These are phyloP conservation scores for Pagrus major DNA, from an alignment of 2,113 vertebrate species.

Conservation along the genomic window DNA sequence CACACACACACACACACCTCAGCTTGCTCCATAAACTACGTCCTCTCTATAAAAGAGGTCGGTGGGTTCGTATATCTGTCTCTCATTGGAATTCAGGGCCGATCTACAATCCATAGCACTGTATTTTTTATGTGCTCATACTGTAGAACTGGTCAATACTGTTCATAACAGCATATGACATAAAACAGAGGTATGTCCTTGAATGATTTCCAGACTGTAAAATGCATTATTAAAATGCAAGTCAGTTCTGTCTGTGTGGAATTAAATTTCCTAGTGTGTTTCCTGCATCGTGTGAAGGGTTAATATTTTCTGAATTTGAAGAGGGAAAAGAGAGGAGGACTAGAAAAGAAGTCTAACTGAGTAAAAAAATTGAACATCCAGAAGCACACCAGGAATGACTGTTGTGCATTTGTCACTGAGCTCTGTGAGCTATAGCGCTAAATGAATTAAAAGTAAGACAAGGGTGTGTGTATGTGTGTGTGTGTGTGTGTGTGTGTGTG, in stretches of 20 bases:
- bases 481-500: constrained; percentile 5
- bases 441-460: not conserved
- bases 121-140: not conserved
- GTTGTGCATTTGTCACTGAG: constrained; percentile 4
- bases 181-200: not conserved
- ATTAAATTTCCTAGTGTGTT: not conserved
- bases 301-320: constrained; percentile 8
- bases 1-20: not conserved
- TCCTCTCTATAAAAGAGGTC: not conserved
- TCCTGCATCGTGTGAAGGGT: not conserved
- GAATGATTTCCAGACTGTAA: constrained; percentile 9
- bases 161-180: constrained; percentile 2
- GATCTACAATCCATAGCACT: not conserved
- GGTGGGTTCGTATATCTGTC: not conserved
- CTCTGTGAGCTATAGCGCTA: not conserved
- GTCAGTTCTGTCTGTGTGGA: not conserved
- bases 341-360: not conserved
- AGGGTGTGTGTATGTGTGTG: not conserved
- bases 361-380: not conserved
- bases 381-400: constrained; percentile 9
- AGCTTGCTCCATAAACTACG: constrained; percentile 1
- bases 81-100: constrained; percentile 13
- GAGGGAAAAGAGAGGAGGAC: not conserved
- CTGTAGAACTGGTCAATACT: constrained; percentile 25
- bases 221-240: constrained; percentile 28